Evolutionary conservation across 2,797 vertebrate species (phyloP).

Genomic region (Nyctibius grandis): DNA sequence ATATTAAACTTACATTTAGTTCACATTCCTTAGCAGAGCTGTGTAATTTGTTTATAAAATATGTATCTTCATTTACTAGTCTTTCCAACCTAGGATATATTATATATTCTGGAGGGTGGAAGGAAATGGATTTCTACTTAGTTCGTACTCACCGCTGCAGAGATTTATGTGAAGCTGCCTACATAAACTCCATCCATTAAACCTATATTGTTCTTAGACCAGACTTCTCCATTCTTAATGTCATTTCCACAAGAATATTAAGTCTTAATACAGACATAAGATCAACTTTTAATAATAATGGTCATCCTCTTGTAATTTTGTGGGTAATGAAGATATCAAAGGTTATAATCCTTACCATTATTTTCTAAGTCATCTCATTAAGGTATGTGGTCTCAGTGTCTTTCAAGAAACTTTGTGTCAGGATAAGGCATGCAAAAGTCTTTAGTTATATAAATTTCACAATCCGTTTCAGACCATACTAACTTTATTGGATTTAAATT

Average conservation of each 20-base stretch:
- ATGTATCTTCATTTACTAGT: conserved; percentile 3
- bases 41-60: conserved; percentile 36
- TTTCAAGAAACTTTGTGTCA: conserved; percentile 39
- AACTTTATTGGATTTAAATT: conserved; percentile 59
- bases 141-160: neutral
- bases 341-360: conserved; percentile 33
- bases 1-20: neutral
- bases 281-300: conserved; percentile 46
- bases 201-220: conserved; percentile 1
- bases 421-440: conserved; percentile 5
- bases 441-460: conserved; percentile 34
- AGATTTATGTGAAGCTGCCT: conserved; percentile 38
- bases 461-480: conserved; percentile 20
- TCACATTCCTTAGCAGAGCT: neutral
- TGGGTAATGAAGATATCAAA: conserved; percentile 42
- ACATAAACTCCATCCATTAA: conserved; percentile 45
- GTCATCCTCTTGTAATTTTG: conserved; percentile 22
- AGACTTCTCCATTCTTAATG: conserved; percentile 24
- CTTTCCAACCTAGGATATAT: neutral
- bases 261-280: conserved; percentile 14
- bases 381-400: conserved; percentile 28
- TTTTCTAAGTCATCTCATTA: conserved; percentile 53
- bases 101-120: conserved; percentile 5
- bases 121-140: conserved; percentile 44
- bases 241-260: conserved; percentile 43